phyloP scores from a whole-genome alignment of 23 tunicate species.

The Halocynthia roretzi region DNA sequence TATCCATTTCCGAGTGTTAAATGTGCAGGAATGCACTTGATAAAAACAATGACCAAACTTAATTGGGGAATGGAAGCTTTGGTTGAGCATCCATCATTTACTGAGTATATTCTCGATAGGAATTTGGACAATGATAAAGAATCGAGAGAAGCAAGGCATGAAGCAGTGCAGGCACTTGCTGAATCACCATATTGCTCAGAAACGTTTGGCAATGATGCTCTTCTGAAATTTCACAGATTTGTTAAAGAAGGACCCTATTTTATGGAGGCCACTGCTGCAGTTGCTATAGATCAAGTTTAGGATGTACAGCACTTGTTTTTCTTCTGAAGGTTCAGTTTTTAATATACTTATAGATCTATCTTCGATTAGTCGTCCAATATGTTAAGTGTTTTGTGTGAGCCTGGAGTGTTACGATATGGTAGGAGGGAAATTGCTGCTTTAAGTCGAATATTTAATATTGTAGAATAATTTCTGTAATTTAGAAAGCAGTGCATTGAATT shows the following conservation, averaged over 20 bases:
- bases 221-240: slow-evolving; percentile 46
- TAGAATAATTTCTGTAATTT: no score
- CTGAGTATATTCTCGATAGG: slow-evolving; percentile 66
- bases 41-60: slow-evolving; percentile 43
- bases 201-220: slow-evolving; percentile 71
- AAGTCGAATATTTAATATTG: no score
- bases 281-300: slow-evolving; percentile 7
- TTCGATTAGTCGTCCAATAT: no score
- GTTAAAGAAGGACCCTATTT: slow-evolving; percentile 70
- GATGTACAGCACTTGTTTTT: no score
- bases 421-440: no score
- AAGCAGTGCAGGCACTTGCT: slow-evolving; percentile 42
- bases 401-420: no score
- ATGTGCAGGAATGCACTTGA: slow-evolving; percentile 60
- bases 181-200: slow-evolving; percentile 36
- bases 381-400: no score
- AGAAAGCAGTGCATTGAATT: no score
- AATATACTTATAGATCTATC: no score
- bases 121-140: slow-evolving; percentile 36
- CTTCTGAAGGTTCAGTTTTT: no score
- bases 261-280: slow-evolving; percentile 14
- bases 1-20: slow-evolving; percentile 56
- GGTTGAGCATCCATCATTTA: slow-evolving; percentile 44
- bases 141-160: slow-evolving; percentile 60
- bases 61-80: slow-evolving; percentile 61